Base-by-base conservation (phyloP, 2,113 vertebrate species). In the Irena cyanogastra region DNA sequence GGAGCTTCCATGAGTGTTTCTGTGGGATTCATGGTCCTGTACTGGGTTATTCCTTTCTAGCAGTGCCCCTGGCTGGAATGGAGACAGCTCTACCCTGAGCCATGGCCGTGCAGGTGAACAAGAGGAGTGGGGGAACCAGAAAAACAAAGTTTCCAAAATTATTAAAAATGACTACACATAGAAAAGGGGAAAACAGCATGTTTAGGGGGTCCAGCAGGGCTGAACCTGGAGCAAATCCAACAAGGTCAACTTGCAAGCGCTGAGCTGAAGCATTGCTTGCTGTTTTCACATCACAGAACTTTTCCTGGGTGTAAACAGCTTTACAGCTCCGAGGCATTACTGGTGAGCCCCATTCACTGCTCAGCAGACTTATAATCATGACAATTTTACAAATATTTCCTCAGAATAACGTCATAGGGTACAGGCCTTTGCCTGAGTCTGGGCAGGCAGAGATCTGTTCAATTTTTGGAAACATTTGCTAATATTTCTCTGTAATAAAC, bases 201-300 rank as follows among this genome's bases (percentile, higher is more conserved):
- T 39, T 37, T 0, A 1, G 17, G 35, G 23, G 5, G 21, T 22
- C 33, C 60, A 14, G 68, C 28, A 63, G 27, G 50, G 68, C n/a
- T 59, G 47, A 83, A 35, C 47, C n/a, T 35, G 37, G 50, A 66
- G 27, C 47, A 79, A 56, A 68, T 45, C 61, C 59, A 16, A 11
- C n/a, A 54, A 41, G 16, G n/a, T 15, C 5, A 6, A 33, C 1
- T 4, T 3, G 1, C 7, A 16, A 37, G 30, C 3, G 37, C 27
- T 2, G 4, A 9, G 20, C 13, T 16, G 11, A 19, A 89, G 63
- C 72, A 20, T 60, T 42, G 17, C 61, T 71, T 50, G 8, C 56
- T 66, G 37, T 45, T 66, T 30, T 7, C 28, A 17, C 21, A 10
- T 15, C 11, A 10, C 6, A 18, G 50, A 57, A 52, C 20, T 59